Base-by-base conservation (phyloP, 2,888 invertebrate species). In the Drosophila histrio region DNA sequence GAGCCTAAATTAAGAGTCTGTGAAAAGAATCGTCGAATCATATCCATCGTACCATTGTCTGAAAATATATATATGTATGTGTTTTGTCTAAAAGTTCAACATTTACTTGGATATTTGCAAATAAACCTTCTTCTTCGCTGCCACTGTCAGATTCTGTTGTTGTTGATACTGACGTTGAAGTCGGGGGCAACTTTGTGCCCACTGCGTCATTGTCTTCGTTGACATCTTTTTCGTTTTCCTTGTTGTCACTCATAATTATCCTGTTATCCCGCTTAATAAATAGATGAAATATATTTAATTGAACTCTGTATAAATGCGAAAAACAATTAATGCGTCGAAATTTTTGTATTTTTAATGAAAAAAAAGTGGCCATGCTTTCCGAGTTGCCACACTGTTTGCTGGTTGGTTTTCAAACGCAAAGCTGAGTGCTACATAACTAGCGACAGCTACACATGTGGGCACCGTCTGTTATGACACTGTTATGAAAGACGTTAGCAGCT, bases 21-120 rank as follows among this genome's bases (percentile, higher is more conserved):
- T 9, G 94, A 93, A 74, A 96, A 93, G 91, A 94, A 95, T 77
- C 93, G 93, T 56, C 94, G 92, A 50, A 96, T 93, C 57, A 93
- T 92, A 79, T 95, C 95, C 84, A 96, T 93, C 77, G 94, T 93
- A 52, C 93, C 61, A 3, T 57, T 58, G 24, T 77, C 90, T 87
- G 41, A 9, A 69, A 74, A 21, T 49, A 34, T 6, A 19, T 2
- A 38, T 19, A 7, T 26, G 6, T 9, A 17, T n/a, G 24, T 34
- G 38, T 28, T 22, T 0, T 50, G 41, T 44, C 47, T 56, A 22
- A 9, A 28, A 57, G 28, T 22, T 30, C 46, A 32, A 28, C 56
- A 30, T 46, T 32, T 36, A 36, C 58, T 52, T 39, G 6, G 11
- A 46, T 53, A 15, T 36, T 13, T 13, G 26, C 5, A 13, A 38